These are phyloP conservation scores for Cotesia glomerata DNA, from an alignment of 1,140 invertebrate genomes.

Conservation along the genomic window DNA sequence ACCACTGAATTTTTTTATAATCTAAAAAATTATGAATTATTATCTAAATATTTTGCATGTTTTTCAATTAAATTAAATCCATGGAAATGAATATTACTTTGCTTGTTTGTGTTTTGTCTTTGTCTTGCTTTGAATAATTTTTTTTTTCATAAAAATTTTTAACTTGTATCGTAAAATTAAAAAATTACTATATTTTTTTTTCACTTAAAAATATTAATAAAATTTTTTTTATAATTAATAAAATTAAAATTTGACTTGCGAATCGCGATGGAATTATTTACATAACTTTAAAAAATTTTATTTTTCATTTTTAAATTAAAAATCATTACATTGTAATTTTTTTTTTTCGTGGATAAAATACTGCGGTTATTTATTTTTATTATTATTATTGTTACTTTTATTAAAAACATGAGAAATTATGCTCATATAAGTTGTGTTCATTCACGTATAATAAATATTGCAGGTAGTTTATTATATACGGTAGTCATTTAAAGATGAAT, in stretches of 20 bases:
- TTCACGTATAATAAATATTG: too few relatives aligned
- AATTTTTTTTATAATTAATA: slow-evolving; percentile 5
- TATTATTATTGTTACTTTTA: not conserved
- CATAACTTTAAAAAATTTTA: not conserved
- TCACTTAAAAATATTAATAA: not conserved
- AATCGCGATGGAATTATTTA: not conserved
- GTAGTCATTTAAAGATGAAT: not conserved
- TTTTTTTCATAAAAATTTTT: slow-evolving; percentile 10
- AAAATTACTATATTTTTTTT: too few relatives aligned
- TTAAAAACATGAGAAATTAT: not conserved
- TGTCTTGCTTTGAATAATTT: slow-evolving; percentile 12
- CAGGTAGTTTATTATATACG: too few relatives aligned
- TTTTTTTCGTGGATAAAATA: not conserved
- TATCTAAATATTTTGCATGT: too few relatives aligned
- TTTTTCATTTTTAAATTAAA: not conserved
- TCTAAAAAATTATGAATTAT: too few relatives aligned
- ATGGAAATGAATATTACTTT: too few relatives aligned
- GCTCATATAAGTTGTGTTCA: not conserved
- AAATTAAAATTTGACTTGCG: slow-evolving; percentile 9
- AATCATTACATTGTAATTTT: not conserved
- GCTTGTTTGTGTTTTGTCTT: too few relatives aligned
- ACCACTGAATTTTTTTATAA: too few relatives aligned
- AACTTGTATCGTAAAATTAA: not conserved
- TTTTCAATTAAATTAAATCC: too few relatives aligned
- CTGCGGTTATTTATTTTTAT: not conserved